Evolutionary conservation across 2,888 invertebrate species (phyloP), one percentile per base, ranked within the genome.

Genomic region (Eupithecia abbreviata): DNA sequence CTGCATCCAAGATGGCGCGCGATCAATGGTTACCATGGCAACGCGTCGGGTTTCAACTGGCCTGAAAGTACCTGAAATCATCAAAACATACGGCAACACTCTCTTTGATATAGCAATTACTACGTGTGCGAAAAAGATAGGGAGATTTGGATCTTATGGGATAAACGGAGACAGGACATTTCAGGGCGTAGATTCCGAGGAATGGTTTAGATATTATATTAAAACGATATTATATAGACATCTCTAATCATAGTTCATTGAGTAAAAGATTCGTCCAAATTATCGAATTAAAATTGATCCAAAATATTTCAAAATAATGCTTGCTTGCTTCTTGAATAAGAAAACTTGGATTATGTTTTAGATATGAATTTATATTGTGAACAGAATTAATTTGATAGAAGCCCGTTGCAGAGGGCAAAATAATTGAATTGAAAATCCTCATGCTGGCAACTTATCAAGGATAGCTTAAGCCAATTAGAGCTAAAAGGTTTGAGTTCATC

Each of bases 11-110:
- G 84, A 93, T 93, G 93, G 92, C 91, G 88, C 82, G 83, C 93
- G 93, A 94, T 94, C 94, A 94, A 94, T 94, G 92, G 93, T 92
- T 82, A 82, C 91, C 91, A 92, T 93, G 88, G 86, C 84, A 90
- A 93, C 93, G 94, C 93, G 93, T 93, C 90, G 89, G 84, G 86
- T 86, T 87, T 89, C 90, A 88, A 90, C 81, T 81, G 82, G 71
- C 55, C 80, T 81, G 79, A 77, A 79, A 79, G 68, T 73, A 75
- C 71, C 82, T 82, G 81, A 77, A 79, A 78, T 70, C 75, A 76
- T 70, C 75, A 77, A 80, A 81, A 80, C 78, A 81, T 69, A 69
- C 70, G 79, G 66, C 67, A 79, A 68, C 74, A 78, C 77, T 78
- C 81, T 79, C 81, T 76, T 77, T 73, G 76, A 74, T 45, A 18